Base-by-base conservation (phyloP, 2,113 vertebrate species). In the Melanotaenia duboulayi region DNA sequence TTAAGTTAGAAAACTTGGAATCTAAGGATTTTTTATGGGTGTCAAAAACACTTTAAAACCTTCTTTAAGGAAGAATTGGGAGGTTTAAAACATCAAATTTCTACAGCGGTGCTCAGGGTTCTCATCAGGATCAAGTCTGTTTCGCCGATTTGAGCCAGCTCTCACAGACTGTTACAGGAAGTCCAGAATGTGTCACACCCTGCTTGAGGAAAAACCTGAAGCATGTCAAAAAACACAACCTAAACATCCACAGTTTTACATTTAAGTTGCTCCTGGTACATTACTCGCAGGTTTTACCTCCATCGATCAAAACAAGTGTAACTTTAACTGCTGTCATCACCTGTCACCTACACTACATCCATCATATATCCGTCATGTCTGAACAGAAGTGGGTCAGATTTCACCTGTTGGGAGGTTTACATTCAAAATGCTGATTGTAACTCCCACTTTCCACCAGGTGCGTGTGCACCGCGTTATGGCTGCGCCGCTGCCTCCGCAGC, bases 271-370 rank as follows among this genome's bases (percentile, higher is more conserved):
- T 78, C 32, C 1, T 68, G 46, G n/a, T 9, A 10, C 56, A 13
- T 5, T 0, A 23, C 25, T 32, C 17, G 2, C 55, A 42, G 58
- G 4, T 35, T 50, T 48, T 8, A 58, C 23, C 46, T 25, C 70
- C 60, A 39, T 82, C 65, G 42, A 19, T 80, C 72, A 65, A 49
- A 73, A 54, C 20, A 10, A 65, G 67, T 51, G 6, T 14, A 35
- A 11, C 22, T 9, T 22, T 25, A 8, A 46, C 32, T 11, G 63
- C 14, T 67, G 49, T 40, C 49, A 54, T 50, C 60, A 10, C 65
- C 74, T 67, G 62, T 60, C 58, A 23, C 8, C 56, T 14, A 5
- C 40, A 44, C 75, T 40, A 81, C 58, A 71, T 24, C 4, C 60
- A 28, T 11, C 50, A 24, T 23, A 4, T 13, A 76, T 65, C 51